phyloP scores from a whole-genome alignment of 2,888 invertebrate species.

The Ischnura elegans region DNA sequence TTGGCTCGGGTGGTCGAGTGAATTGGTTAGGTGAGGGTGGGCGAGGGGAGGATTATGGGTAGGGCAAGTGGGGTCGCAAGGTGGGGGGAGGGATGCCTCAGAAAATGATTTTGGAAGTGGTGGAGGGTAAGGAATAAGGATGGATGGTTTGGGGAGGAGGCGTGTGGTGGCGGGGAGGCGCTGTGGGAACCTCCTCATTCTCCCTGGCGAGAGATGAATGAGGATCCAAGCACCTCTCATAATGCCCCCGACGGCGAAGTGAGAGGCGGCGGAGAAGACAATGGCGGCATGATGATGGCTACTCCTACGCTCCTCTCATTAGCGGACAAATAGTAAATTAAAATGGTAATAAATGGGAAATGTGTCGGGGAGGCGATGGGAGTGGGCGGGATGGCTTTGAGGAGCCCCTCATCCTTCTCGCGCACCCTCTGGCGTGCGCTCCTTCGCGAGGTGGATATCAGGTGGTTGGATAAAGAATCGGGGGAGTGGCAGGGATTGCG shows the following conservation, averaged over 20 bases:
- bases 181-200: not conserved
- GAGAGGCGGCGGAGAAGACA: slow-evolving; percentile 57
- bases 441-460: not conserved
- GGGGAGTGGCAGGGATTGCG: not conserved
- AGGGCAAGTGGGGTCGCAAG: not conserved
- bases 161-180: not conserved
- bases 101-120: too few species aligned
- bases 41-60: slow-evolving; percentile 22
- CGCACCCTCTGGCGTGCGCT: not conserved
- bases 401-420: not conserved
- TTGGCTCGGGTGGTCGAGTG: not conserved
- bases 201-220: slow-evolving; percentile 50
- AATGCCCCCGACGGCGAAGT: slow-evolving; percentile 53
- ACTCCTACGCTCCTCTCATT: slow-evolving; percentile 52
- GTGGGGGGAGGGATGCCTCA: not conserved
- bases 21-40: not conserved
- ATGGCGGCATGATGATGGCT: slow-evolving; percentile 52
- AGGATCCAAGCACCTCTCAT: slow-evolving; percentile 41
- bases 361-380: not conserved
- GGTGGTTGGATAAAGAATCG: not conserved
- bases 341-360: slow-evolving; percentile 61
- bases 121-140: not conserved
- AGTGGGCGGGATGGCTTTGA: not conserved
- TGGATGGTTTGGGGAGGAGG: not conserved
- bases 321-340: slow-evolving; percentile 56